Base-by-base conservation (phyloP, 2,797 vertebrate species). In the Sorex maritimensis region DNA sequence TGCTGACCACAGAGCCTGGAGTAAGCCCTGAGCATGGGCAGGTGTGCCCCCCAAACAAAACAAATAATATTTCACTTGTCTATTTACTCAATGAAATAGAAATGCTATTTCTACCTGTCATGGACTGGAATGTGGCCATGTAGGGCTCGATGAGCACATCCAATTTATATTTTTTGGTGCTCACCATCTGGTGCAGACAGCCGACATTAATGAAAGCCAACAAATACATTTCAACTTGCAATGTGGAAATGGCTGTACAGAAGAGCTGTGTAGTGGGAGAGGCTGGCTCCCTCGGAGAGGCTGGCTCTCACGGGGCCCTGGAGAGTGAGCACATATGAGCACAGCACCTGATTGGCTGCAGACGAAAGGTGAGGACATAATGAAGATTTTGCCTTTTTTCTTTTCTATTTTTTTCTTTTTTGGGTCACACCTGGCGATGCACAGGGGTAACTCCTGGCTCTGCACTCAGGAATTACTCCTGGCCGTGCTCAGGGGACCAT, bases 381-480 rank as follows among this genome's bases (percentile, higher is more conserved):
- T n/a, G 34, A 58, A 85, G 81, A 61, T 52, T 65, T 6, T 80
- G n/a, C 72, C 71, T 55, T 82, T 63, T 74, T 81, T 65, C 71
- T 85, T 41, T 41, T 4, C 6, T 6, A 41, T 41, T 41, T 41
- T 41, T 41, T n/a, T n/a, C n/a, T n/a, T n/a, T n/a, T n/a, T n/a
- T n/a, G n/a, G n/a, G n/a, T n/a, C n/a, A n/a, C n/a, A n/a, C n/a
- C n/a, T n/a, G n/a, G n/a, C n/a, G n/a, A n/a, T n/a, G n/a, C n/a
- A n/a, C n/a, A n/a, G n/a, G n/a, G n/a, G n/a, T n/a, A n/a, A n/a
- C n/a, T n/a, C n/a, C n/a, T n/a, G n/a, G n/a, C n/a, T n/a, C n/a
- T n/a, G n/a, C n/a, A n/a, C n/a, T n/a, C n/a, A n/a, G n/a, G n/a
- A n/a, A n/a, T n/a, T n/a, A n/a, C n/a, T n/a, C n/a, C n/a, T n/a